phyloP scores from a whole-genome alignment of 2,888 invertebrate species.

The Onchidella celtica region DNA sequence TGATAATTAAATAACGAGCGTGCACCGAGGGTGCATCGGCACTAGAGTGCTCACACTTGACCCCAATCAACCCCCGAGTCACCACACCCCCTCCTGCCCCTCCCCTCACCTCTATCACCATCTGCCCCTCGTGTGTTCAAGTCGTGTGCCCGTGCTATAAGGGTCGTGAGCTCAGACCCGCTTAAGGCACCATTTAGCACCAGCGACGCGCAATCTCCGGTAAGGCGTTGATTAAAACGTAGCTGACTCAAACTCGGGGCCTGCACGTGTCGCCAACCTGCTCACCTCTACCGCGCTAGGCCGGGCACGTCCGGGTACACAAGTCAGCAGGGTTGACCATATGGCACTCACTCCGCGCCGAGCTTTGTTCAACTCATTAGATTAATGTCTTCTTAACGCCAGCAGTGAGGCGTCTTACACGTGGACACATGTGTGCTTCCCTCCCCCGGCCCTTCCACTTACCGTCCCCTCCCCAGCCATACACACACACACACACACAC shows the following conservation, averaged over 20 bases:
- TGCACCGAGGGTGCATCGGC: conserved; percentile 24
- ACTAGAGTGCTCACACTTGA: conserved; percentile 22
- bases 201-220: conserved; percentile 30
- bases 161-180: background rate
- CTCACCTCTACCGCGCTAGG: conserved; percentile 22
- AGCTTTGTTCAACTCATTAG: conserved; percentile 37
- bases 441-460: too few species aligned
- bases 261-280: conserved; percentile 46
- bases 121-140: conserved; percentile 28
- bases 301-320: conserved; percentile 38
- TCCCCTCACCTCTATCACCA: conserved; percentile 6
- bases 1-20: conserved; percentile 31
- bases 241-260: conserved; percentile 9
- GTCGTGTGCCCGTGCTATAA: conserved; percentile 33
- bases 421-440: too few species aligned
- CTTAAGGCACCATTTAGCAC: background rate
- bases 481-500: too few species aligned
- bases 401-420: background rate
- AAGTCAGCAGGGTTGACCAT: conserved; percentile 33
- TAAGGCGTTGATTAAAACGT: conserved; percentile 42
- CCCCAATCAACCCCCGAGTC: conserved; percentile 15
- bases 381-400: conserved; percentile 26
- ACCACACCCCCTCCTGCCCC: conserved; percentile 22
- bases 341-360: conserved; percentile 31
- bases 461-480: too few species aligned